Conservation (phyloP, 2,113 vertebrate genomes). For the Lophotis ruficrista region DNA sequence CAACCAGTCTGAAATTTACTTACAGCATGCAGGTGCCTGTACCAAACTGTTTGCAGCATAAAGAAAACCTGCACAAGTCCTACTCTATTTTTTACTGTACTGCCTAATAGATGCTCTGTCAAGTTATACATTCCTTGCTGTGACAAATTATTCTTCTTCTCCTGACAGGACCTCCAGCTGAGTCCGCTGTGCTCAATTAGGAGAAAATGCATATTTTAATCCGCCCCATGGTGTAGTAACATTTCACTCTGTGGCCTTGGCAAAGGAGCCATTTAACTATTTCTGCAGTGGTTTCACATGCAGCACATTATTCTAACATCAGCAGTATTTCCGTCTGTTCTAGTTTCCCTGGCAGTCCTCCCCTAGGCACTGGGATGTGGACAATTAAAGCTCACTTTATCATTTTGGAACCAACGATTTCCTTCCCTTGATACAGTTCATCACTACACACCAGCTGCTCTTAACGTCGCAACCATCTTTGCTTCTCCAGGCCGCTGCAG, state of each 20-base stretch:
- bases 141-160: constrained; percentile 78
- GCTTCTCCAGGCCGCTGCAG: background rate
- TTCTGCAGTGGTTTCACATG: constrained; percentile 65
- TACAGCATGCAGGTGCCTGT: background rate
- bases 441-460: background rate
- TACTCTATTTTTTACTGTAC: constrained; percentile 50
- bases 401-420: constrained; percentile 60
- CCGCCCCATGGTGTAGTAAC: constrained; percentile 77
- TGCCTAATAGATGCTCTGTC: constrained; percentile 69
- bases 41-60: background rate
- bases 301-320: constrained; percentile 62
- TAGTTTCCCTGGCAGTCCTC: constrained; percentile 60
- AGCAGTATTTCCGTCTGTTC: constrained; percentile 58
- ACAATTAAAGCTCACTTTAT: constrained; percentile 75
- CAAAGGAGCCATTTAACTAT: constrained; percentile 76
- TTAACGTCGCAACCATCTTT: background rate
- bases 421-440: constrained; percentile 15
- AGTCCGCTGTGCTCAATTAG: constrained; percentile 81
- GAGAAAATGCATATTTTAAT: constrained; percentile 83
- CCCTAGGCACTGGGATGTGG: constrained; percentile 61
- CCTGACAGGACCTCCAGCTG: constrained; percentile 80
- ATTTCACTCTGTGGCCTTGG: constrained; percentile 79
- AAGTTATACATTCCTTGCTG: constrained; percentile 69
- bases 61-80: constrained; percentile 41
- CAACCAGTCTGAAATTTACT: background rate